phyloP scores from a whole-genome alignment of 2,888 invertebrate genomes.

The Stomorhina lunata region DNA sequence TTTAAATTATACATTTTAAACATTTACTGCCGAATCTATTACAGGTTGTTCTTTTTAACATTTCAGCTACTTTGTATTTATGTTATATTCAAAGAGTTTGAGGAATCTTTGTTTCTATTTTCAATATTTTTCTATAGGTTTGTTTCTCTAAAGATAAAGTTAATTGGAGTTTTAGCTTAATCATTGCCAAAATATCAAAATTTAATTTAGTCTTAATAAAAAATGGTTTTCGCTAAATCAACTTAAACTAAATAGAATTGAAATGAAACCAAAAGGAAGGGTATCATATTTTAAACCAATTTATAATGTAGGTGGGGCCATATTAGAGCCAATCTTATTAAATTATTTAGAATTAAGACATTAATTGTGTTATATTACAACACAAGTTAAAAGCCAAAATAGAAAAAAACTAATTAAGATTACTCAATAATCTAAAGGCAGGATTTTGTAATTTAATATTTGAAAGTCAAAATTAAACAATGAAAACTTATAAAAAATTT shows the following conservation, averaged over 20 bases:
- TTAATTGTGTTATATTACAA: constrained; percentile 14
- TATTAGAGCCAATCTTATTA: constrained; percentile 13
- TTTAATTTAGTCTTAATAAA: not conserved
- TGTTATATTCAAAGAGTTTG: too few relatives aligned
- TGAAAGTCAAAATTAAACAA: too few relatives aligned
- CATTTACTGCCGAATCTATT: too few relatives aligned
- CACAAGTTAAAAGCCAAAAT: not conserved
- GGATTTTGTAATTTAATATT: too few relatives aligned
- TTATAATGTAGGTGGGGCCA: constrained; percentile 50
- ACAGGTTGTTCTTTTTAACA: too few relatives aligned
- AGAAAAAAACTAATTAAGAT: not conserved
- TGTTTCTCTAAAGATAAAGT: constrained; percentile 44
- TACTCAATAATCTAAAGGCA: too few relatives aligned
- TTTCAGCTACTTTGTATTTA: too few relatives aligned
- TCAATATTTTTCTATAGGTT: too few relatives aligned
- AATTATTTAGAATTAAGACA: constrained; percentile 32
- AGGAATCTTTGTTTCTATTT: too few relatives aligned
- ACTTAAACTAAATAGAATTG: not conserved
- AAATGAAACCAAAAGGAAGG: too few relatives aligned
- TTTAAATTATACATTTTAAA: too few relatives aligned
- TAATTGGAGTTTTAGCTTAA: constrained; percentile 57
- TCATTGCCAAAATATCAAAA: constrained; percentile 47
- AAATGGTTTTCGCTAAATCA: not conserved
- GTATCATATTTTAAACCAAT: constrained; percentile 41
- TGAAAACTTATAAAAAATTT: too few relatives aligned